Percentiles rank a stretch among this genome's conserved stretches.
Conservation (phyloP, 1,140 invertebrate genomes). For the Dufourea novaeangliae region DNA sequence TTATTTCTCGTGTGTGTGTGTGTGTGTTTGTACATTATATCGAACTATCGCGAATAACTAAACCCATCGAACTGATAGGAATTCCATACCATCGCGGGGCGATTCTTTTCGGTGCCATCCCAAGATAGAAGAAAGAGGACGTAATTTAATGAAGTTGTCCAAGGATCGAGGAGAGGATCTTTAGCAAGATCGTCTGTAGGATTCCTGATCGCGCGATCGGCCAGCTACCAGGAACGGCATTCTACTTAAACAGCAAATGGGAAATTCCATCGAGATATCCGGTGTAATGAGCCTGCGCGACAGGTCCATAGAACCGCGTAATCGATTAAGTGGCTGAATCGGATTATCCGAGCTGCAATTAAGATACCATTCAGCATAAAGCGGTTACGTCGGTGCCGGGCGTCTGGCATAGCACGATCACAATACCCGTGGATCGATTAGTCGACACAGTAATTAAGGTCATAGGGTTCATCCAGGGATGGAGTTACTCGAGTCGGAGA, state of each 20-base stretch:
- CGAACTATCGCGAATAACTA: conserved; percentile 18
- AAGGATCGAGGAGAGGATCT: background rate
- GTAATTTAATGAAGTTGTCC: conserved; percentile 39
- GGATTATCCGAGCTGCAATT: conserved; percentile 63
- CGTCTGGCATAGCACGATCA: conserved; percentile 61
- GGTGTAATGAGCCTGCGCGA: conserved; percentile 38
- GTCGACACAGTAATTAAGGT: conserved; percentile 67
- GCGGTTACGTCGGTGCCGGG: conserved; percentile 60
- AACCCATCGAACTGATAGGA: background rate
- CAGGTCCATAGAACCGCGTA: conserved; percentile 49
- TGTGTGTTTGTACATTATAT: too few species aligned
- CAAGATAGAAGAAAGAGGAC: too few species aligned
- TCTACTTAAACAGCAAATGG: conserved; percentile 16
- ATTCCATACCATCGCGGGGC: conserved; percentile 5
- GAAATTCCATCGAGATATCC: conserved; percentile 45
- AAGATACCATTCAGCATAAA: conserved; percentile 60
- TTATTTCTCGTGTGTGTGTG: conserved; percentile 21
- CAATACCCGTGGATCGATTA: conserved; percentile 66
- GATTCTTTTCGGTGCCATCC: background rate
- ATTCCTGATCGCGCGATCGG: background rate
- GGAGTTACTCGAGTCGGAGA: conserved; percentile 39
- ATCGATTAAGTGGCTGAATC: conserved; percentile 64
- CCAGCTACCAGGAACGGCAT: background rate
- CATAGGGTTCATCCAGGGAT: conserved; percentile 57
- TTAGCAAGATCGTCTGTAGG: background rate